Conservation (phyloP, 2,888 invertebrate species). For the Leucozona laternaria region DNA sequence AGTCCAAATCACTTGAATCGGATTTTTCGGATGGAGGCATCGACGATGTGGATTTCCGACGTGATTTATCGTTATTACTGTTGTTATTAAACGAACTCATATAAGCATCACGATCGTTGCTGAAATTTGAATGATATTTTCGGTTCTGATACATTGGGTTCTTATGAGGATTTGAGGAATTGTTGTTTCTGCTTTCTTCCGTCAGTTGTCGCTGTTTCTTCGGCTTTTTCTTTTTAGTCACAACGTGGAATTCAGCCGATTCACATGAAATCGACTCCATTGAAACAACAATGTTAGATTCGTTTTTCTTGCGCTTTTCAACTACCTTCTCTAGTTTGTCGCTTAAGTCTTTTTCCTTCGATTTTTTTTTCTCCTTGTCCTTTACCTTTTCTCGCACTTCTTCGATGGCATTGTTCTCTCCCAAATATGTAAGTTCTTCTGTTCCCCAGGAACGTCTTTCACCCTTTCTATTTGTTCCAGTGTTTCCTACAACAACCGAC, state of each 20-base stretch:
- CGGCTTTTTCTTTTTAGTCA: conserved; percentile 92
- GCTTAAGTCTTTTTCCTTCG: conserved; percentile 62
- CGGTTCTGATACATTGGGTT: conserved; percentile 67
- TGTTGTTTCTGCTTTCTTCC: conserved; percentile 55
- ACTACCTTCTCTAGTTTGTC: conserved; percentile 76
- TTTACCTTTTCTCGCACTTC: conserved; percentile 76
- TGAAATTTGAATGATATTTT: conserved; percentile 77
- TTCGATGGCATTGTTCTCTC: conserved; percentile 78
- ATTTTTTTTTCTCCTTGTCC: conserved; percentile 77
- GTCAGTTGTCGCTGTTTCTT: conserved; percentile 86
- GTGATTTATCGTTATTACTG: conserved; percentile 80
- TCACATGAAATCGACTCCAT: conserved; percentile 83
- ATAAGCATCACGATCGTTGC: conserved; percentile 77
- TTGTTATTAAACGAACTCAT: conserved; percentile 75
- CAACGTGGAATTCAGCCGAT: conserved; percentile 91
- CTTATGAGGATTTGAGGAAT: conserved; percentile 46
- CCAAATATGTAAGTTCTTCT: conserved; percentile 85
- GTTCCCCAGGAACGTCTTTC: conserved; percentile 89
- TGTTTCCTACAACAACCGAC: conserved; percentile 46
- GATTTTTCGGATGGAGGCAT: conserved; percentile 93
- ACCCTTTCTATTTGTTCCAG: conserved; percentile 78
- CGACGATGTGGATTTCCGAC: conserved; percentile 90
- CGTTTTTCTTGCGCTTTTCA: conserved; percentile 77
- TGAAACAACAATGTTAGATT: conserved; percentile 76
- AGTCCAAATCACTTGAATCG: conserved; percentile 92